Evolutionary conservation across 2,888 invertebrate species (phyloP).

Genomic region (Thecocarcelia acutangulata): DNA sequence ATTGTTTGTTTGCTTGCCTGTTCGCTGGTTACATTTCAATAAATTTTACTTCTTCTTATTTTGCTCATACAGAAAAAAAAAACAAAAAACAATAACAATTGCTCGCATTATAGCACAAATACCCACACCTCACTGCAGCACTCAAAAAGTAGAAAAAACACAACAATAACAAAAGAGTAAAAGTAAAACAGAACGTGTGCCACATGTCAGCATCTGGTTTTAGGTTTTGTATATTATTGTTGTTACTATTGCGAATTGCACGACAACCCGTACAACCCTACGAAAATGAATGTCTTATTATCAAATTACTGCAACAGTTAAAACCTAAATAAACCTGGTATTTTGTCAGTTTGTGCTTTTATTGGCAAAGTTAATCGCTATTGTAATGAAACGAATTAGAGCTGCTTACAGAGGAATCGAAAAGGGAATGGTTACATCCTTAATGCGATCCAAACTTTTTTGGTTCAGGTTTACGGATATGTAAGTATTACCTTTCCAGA

Average conservation of each 20-base stretch:
- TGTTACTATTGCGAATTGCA: slow-evolving; percentile 57
- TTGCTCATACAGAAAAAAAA: background rate
- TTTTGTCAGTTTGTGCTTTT: too few species aligned
- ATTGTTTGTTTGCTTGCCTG: slow-evolving; percentile 10
- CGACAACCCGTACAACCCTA: too few species aligned
- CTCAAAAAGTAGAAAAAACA: too few species aligned
- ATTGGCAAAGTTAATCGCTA: too few species aligned
- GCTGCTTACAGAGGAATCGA: too few species aligned
- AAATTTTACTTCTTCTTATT: slow-evolving; percentile 22
- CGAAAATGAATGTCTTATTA: background rate
- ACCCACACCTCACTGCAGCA: background rate
- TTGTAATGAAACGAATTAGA: too few species aligned
- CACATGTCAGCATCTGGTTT: slow-evolving; percentile 68
- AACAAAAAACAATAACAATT: slow-evolving; percentile 4
- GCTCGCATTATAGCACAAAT: background rate
- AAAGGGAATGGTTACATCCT: too few species aligned
- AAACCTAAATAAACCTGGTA: too few species aligned
- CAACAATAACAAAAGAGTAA: too few species aligned
- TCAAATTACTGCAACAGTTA: background rate
- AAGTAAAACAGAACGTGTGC: slow-evolving; percentile 42
- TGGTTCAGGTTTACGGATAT: too few species aligned
- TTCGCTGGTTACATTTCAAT: slow-evolving; percentile 44
- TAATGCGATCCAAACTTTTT: too few species aligned
- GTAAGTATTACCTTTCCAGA: too few species aligned
- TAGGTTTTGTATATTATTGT: background rate